Evolutionary conservation across 1,140 invertebrate genomes (phyloP), one percentile per base, ranked within the genome.

Genomic region (Procambarus clarkii): DNA sequence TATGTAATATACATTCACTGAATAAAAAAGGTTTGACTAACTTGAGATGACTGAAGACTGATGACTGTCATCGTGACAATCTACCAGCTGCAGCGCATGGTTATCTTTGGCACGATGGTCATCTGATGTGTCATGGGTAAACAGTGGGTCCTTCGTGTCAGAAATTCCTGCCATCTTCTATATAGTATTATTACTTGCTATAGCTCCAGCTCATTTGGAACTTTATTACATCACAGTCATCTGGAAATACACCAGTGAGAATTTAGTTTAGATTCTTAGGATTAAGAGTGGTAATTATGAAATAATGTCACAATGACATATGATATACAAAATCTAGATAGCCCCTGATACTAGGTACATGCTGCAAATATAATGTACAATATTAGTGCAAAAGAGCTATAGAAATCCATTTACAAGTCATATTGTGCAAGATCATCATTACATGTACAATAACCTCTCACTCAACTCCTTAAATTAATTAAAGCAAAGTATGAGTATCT

Each of bases 151-250:
- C 18, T 81, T 48, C 9, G 79, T 58, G 48, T 81, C 79, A 45
- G 48, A 81, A 54, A 15, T 81, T 58, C 79, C 79, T 48, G 54
- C 79, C 79, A 81, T 81, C 48, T 81, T 34, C 46, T 9, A 46
- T 24, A 0, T 3, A 18, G 13, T 69, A 69, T 69, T 2, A 54
- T 13, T 54, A 13, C 50, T 74, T 74, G 8, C 24, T 74, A 21
- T 74, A 7, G 24, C 69, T 74, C n/a, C 24, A 34, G 69, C 0
- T 54, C 1, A 13, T 13, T 1, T 34, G n/a, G 69, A 2, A 74
- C n/a, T 74, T 74, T 24, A 74, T 24, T 34, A 34, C 34, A 8
- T 34, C 69, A 74, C 24, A 74, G 21, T 24, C 69, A 74, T 74
- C 69, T 74, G 69, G 7, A 74, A 74, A 34, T 34, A 34, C 34